A percentile compares a stretch with the other conserved stretches of the same genome.
phyloP scores from a whole-genome alignment of 2,797 vertebrate genomes.

The Naso thynnoides region DNA sequence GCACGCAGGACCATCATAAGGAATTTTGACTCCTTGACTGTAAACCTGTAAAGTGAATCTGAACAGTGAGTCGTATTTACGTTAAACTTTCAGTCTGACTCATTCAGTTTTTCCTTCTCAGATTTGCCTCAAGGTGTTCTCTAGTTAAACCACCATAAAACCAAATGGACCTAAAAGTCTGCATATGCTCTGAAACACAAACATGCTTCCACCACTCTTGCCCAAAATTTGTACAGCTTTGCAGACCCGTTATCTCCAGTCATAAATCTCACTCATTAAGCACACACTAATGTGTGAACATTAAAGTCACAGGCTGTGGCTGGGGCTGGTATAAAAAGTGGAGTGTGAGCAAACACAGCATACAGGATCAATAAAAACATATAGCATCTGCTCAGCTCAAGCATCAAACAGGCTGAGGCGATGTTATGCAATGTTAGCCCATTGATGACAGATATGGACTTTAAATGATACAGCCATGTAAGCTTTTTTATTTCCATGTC shows the following conservation, averaged over 20 bases:
- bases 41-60: not conserved
- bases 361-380: not conserved
- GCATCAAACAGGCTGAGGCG: not conserved
- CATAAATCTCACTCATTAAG: constrained; percentile 6
- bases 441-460: not conserved
- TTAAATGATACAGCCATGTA: not conserved
- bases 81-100: constrained; percentile 1
- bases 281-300: not conserved
- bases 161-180: constrained; percentile 22
- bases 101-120: constrained; percentile 4
- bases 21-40: not conserved
- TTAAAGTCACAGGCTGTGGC: not conserved
- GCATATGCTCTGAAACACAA: constrained; percentile 22
- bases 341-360: not conserved
- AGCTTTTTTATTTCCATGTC: not conserved
- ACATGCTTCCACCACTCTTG: not conserved
- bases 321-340: not conserved
- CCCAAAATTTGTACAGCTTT: not conserved
- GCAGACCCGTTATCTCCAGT: not conserved
- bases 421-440: not conserved
- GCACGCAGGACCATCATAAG: no score
- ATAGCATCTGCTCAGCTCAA: not conserved
- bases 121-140: constrained; percentile 8
- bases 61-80: not conserved
- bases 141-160: constrained; percentile 20